Percentiles rank a stretch among this genome's conserved stretches.
These are phyloP conservation scores for Tubulanus polymorphus DNA, from an alignment of 2,888 invertebrate genomes.

Conservation along the genomic window DNA sequence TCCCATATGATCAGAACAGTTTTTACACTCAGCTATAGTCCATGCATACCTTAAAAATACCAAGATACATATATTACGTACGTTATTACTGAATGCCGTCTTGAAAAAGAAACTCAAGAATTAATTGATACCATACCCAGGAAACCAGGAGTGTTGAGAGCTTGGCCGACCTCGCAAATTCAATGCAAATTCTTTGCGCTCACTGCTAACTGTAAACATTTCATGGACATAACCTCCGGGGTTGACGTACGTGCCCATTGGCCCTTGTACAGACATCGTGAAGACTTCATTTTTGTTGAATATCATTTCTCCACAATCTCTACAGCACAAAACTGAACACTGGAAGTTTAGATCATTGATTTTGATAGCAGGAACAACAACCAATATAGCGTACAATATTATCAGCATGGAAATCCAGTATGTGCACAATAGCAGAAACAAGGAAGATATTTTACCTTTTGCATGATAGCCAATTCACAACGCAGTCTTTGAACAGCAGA, in stretches of 20 bases:
- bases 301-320: slow-evolving; percentile 37
- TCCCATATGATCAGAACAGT: slow-evolving; percentile 69
- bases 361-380: no score
- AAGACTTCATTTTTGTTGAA: slow-evolving; percentile 65
- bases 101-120: background rate
- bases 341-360: no score
- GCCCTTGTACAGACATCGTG: slow-evolving; percentile 76
- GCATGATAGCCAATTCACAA: slow-evolving; percentile 57
- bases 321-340: slow-evolving; percentile 57
- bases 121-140: slow-evolving; percentile 61
- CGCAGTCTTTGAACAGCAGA: slow-evolving; percentile 66
- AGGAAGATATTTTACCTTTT: slow-evolving; percentile 38
- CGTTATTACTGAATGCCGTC: background rate
- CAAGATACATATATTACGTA: slow-evolving; percentile 5
- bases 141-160: slow-evolving; percentile 79
- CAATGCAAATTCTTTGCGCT: slow-evolving; percentile 49
- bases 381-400: no score
- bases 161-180: slow-evolving; percentile 59
- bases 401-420: no score
- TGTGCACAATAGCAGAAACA: no score
- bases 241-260: slow-evolving; percentile 75
- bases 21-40: slow-evolving; percentile 69
- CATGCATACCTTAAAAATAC: slow-evolving; percentile 67
- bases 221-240: slow-evolving; percentile 76
- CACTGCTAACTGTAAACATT: slow-evolving; percentile 63